Conservation (phyloP, 2,113 vertebrate genomes). For the Cyprichromis sp. region DNA sequence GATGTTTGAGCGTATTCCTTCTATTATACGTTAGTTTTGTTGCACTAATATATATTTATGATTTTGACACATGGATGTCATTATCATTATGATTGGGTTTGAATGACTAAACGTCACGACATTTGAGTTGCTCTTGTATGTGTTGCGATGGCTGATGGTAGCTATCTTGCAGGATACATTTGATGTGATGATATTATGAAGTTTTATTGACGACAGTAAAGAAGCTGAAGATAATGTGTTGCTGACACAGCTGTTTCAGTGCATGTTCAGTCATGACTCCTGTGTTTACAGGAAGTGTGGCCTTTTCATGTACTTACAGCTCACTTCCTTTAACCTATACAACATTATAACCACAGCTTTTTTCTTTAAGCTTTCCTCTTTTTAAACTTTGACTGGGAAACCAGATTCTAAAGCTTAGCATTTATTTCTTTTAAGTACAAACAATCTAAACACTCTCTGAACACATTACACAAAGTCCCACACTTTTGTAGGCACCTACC, state of each 20-base stretch:
- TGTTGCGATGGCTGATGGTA: neutral
- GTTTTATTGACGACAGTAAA: neutral
- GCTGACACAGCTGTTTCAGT: slow-evolving; percentile 2
- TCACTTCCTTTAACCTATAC: slow-evolving; percentile 24
- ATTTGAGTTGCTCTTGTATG: neutral
- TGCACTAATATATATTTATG: neutral
- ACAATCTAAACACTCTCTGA: neutral
- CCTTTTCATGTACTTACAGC: neutral
- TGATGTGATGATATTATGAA: neutral
- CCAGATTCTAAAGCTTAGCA: neutral
- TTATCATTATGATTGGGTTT: neutral
- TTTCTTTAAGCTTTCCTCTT: neutral
- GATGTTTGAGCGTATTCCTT: neutral
- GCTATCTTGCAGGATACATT: neutral
- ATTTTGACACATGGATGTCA: neutral
- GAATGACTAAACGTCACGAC: neutral
- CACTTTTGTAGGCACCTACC: neutral
- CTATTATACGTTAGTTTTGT: neutral
- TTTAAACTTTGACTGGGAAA: neutral
- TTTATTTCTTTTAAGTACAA: neutral
- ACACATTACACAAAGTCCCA: neutral
- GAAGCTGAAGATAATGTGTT: neutral
- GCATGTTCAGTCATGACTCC: neutral
- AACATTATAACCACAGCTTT: neutral
- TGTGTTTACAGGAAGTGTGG: slow-evolving; percentile 32